A percentile compares a stretch with the other conserved stretches of the same genome.
These are phyloP conservation scores for Microchirus variegatus DNA, from an alignment of 2,797 vertebrate species.

Conservation along the genomic window DNA sequence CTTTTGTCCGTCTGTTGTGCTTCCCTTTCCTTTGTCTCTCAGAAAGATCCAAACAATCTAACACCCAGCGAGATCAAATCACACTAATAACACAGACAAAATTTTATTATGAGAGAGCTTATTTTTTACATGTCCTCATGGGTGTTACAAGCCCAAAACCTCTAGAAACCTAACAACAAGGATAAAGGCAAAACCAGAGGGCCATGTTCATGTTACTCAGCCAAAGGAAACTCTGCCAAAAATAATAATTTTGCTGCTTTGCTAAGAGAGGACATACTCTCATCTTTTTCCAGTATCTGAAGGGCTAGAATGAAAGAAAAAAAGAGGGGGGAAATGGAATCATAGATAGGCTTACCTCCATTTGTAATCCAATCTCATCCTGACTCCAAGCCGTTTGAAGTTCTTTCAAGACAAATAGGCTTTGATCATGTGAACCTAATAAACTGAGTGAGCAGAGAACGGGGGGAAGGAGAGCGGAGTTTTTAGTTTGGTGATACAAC, in stretches of 20 bases:
- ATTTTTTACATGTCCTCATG: constrained; percentile 21
- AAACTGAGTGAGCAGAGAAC: constrained; percentile 69
- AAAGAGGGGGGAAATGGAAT: constrained; percentile 32
- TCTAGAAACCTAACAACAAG: constrained; percentile 36
- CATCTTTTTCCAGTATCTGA: constrained; percentile 63
- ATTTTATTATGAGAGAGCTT: constrained; percentile 10
- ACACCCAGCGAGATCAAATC: constrained; percentile 11
- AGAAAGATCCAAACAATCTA: constrained; percentile 45
- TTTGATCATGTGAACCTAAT: constrained; percentile 83
- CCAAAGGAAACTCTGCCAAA: constrained; percentile 47
- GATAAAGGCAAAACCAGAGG: constrained; percentile 53
- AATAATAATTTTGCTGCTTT: constrained; percentile 61
- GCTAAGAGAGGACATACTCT: constrained; percentile 44
- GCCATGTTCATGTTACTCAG: constrained; percentile 46
- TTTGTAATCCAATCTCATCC: constrained; percentile 79
- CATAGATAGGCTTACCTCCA: constrained; percentile 55
- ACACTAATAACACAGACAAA: not conserved
- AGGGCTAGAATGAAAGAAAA: constrained; percentile 17
- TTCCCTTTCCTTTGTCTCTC: constrained; percentile 18
- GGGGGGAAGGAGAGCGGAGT: constrained; percentile 31
- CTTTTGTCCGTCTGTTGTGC: constrained; percentile 28
- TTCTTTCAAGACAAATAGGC: constrained; percentile 76
- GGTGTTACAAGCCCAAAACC: constrained; percentile 41
- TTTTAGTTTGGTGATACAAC: constrained; percentile 27
- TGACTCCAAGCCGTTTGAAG: constrained; percentile 84